Percentiles rank a stretch among this genome's conserved stretches.
Conservation (phyloP, 2,888 invertebrate species). For the Phytoseiulus persimilis region DNA sequence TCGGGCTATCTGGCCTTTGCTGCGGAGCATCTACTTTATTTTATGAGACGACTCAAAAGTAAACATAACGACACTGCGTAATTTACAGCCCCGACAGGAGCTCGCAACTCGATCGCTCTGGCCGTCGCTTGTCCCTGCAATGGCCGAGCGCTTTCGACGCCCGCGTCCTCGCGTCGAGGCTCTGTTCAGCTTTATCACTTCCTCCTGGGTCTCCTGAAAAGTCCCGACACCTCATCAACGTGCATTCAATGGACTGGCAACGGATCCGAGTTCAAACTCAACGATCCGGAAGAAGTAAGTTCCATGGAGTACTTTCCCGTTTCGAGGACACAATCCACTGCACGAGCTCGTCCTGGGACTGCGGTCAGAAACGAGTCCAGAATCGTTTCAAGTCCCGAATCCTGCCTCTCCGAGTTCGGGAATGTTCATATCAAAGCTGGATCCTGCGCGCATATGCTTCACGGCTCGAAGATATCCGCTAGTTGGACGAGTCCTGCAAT, state of each 20-base stretch:
- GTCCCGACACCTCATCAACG: slow-evolving; percentile 49
- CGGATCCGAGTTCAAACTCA: slow-evolving; percentile 87
- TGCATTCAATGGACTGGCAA: slow-evolving; percentile 85
- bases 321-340: not conserved
- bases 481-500: too few species aligned
- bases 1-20: not conserved
- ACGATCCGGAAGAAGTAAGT: slow-evolving; percentile 81
- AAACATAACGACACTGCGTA: not conserved
- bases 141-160: not conserved
- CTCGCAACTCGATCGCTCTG: not conserved
- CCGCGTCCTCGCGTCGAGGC: slow-evolving; percentile 55
- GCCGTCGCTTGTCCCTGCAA: not conserved
- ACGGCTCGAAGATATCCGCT: too few species aligned
- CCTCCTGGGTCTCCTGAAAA: slow-evolving; percentile 64
- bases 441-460: too few species aligned
- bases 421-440: too few species aligned
- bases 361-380: too few species aligned
- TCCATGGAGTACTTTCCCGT: not conserved
- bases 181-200: slow-evolving; percentile 92
- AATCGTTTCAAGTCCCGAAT: too few species aligned
- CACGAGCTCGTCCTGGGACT: too few species aligned
- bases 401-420: too few species aligned
- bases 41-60: not conserved
- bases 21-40: not conserved
- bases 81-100: not conserved